Evolutionary conservation across 2,113 vertebrate species (phyloP).

Genomic region (Eurystomus gularis): DNA sequence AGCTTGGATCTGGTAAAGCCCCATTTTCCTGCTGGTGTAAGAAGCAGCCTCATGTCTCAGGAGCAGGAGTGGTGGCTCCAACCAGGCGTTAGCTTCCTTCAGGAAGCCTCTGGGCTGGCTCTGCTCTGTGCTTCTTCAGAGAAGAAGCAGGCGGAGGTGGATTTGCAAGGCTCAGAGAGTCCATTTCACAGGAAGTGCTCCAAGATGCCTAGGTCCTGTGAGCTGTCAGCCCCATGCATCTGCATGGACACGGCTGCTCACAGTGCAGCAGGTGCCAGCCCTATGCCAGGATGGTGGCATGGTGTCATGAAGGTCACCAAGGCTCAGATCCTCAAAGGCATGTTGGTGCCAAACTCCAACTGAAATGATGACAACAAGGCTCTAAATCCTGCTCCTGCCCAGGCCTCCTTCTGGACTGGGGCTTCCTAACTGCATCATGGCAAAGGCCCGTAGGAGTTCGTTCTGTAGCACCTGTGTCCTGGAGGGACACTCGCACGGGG

Average conservation of each 20-base stretch:
- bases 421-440: background rate
- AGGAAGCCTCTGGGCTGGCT: background rate
- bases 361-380: background rate
- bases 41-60: background rate
- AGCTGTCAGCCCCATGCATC: accelerated
- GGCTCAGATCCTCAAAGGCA: background rate
- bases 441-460: background rate
- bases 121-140: background rate
- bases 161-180: background rate
- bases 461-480: background rate
- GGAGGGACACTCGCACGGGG: accelerated
- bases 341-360: background rate
- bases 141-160: background rate
- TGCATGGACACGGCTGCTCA: accelerated
- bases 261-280: accelerated
- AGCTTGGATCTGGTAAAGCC: background rate
- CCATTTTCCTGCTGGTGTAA: background rate
- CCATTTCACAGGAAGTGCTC: slow-evolving; percentile 11
- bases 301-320: background rate
- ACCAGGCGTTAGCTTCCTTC: background rate
- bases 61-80: background rate
- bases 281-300: background rate
- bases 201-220: background rate
- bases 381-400: background rate
- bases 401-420: background rate